Percentiles rank a stretch among this genome's conserved stretches.
These are phyloP conservation scores for Onychorhynchus coronatus DNA, from an alignment of 2,113 vertebrate genomes.

Conservation along the genomic window DNA sequence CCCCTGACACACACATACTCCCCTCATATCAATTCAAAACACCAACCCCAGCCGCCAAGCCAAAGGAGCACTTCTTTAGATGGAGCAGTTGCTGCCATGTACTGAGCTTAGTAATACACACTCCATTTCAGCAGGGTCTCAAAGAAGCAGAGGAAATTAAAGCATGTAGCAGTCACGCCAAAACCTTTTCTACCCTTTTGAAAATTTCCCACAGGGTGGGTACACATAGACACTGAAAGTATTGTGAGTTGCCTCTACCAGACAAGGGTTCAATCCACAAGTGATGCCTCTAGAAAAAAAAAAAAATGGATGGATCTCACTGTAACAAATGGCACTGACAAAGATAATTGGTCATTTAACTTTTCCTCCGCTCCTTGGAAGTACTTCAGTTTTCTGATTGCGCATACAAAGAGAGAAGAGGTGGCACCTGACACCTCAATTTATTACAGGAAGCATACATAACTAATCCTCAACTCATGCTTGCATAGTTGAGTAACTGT, in stretches of 20 bases:
- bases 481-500: not conserved
- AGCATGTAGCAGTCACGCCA: not conserved
- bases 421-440: not conserved
- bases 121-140: conserved; percentile 18
- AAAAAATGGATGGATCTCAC: not conserved
- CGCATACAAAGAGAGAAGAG: not conserved
- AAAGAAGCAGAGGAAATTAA: conserved; percentile 42
- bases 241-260: not conserved
- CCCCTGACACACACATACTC: not conserved
- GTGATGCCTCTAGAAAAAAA: not conserved
- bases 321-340: not conserved
- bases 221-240: not conserved
- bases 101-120: not conserved
- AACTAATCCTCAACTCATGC: not conserved
- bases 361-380: not conserved
- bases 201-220: conserved; percentile 14
- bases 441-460: not conserved
- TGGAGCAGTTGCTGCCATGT: conserved; percentile 8
- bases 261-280: not conserved
- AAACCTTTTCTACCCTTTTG: not conserved
- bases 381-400: not conserved
- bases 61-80: conserved; percentile 19
- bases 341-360: not conserved
- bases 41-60: not conserved
- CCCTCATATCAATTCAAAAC: not conserved